phyloP scores from a whole-genome alignment of 23 tunicate species.

The Oikopleura albicans region DNA sequence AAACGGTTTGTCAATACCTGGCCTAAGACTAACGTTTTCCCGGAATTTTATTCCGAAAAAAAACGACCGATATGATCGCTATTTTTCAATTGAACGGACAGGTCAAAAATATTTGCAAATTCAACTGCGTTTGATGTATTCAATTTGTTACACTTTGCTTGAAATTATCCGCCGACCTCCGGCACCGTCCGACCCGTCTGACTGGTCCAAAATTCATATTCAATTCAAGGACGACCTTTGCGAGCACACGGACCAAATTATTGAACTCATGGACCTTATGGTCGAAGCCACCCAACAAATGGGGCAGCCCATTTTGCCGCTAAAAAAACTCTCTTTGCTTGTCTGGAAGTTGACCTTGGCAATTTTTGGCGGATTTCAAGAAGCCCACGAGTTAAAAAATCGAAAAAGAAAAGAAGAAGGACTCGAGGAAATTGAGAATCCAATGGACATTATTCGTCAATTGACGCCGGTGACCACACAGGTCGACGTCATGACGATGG shows the following conservation, averaged over 20 bases:
- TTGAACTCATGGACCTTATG: background rate
- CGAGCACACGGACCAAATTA: background rate
- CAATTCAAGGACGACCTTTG: background rate
- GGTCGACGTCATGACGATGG: background rate
- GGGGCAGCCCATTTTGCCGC: background rate
- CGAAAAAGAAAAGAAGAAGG: background rate
- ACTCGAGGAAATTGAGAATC: background rate
- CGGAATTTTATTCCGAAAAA: too few relatives aligned
- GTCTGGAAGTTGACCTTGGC: conserved; percentile 1
- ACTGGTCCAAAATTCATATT: background rate
- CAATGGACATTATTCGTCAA: background rate
- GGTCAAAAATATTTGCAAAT: background rate
- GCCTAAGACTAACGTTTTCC: too few relatives aligned
- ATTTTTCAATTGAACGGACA: too few relatives aligned
- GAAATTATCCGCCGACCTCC: background rate
- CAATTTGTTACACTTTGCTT: background rate
- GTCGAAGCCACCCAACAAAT: background rate
- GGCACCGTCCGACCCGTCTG: background rate
- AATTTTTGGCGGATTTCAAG: background rate
- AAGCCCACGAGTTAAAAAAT: background rate
- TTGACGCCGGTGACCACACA: background rate
- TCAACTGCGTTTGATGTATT: background rate
- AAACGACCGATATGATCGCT: too few relatives aligned
- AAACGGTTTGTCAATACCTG: too few relatives aligned
- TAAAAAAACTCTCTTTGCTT: background rate